These are phyloP conservation scores for Athalia circularis DNA, from an alignment of 2,888 invertebrate genomes.

Conservation along the genomic window DNA sequence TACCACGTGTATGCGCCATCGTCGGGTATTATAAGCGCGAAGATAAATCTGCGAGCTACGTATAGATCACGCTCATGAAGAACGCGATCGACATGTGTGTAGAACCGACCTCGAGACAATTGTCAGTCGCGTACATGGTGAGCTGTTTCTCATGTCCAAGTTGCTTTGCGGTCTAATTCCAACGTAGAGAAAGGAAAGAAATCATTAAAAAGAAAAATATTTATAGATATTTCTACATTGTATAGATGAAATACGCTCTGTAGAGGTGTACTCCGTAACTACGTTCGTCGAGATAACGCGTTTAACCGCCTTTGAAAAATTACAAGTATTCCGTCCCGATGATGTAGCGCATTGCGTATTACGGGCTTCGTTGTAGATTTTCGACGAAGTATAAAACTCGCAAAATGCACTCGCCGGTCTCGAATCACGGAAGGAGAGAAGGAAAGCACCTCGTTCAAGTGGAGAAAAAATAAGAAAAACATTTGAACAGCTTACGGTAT, in stretches of 20 bases:
- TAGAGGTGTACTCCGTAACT: too few relatives aligned
- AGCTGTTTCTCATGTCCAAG: constrained; percentile 17
- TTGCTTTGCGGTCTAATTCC: constrained; percentile 33
- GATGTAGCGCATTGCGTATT: too few relatives aligned
- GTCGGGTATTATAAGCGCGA: not conserved
- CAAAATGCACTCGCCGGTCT: not conserved
- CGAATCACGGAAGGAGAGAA: not conserved
- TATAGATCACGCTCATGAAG: constrained; percentile 17
- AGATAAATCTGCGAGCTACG: not conserved
- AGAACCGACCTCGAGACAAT: constrained; percentile 14
- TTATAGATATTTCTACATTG: too few relatives aligned
- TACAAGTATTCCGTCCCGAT: too few relatives aligned
- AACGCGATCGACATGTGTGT: constrained; percentile 21
- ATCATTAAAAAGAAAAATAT: too few relatives aligned
- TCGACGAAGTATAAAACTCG: not conserved
- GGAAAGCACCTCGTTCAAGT: too few relatives aligned
- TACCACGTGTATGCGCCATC: not conserved
- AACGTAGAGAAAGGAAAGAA: not conserved
- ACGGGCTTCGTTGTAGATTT: too few relatives aligned
- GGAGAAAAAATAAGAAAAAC: not conserved
- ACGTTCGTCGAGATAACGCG: too few relatives aligned
- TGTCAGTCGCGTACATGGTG: constrained; percentile 15
- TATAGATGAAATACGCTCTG: too few relatives aligned
- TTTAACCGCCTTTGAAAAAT: too few relatives aligned
- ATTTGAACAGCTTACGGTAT: not conserved